Evolutionary conservation across 1,140 invertebrate species (phyloP), one percentile per base, ranked within the genome.

Genomic region (Megathymus violae): DNA sequence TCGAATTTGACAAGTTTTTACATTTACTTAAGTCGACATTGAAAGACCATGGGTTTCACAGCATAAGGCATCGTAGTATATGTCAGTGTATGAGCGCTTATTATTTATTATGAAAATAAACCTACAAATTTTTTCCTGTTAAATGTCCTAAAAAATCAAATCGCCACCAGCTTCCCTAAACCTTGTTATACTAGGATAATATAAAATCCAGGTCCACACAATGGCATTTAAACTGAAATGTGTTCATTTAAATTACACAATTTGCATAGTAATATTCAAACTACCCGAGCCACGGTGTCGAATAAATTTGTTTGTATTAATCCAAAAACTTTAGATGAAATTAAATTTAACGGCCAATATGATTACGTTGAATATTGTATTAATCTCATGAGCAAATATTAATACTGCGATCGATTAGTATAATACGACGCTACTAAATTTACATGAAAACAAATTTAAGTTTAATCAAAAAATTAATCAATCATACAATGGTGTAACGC

Each of bases 391-490:
- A 41, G 41, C 51, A 54, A 54, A 54, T 27, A 41, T 54, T 15
- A 40, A 54, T 41, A 41, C 16, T 17, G 38, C 17, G 19, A 31
- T 54, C 51, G 19, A 54, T 54, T 54, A 54, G 38, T 54, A 54
- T 27, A 38, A 54, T 43, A 54, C 51, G 43, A 54, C 38, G 19
- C 17, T 7, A 41, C 17, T 56, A 38, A 40, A 56, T 56, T 56
- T 43, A 56, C 51, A 43, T 43, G 38, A 43, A 40, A 56, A 56
- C 27, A 56, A 43, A 43, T 56, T 56, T 43, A 56, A 56, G 19
- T 56, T 40, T 22, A 43, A 56, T 56, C 51, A 56, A 56, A 56
- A 56, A 56, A 38, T 56, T 56, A 56, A 56, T 56, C 38, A 43
- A 43, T 56, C 51, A 56, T 43, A 56, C 51, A 54, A 36, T 31